Base-by-base conservation (phyloP, 2,888 invertebrate species). In the Yponomeuta plumbellus region DNA sequence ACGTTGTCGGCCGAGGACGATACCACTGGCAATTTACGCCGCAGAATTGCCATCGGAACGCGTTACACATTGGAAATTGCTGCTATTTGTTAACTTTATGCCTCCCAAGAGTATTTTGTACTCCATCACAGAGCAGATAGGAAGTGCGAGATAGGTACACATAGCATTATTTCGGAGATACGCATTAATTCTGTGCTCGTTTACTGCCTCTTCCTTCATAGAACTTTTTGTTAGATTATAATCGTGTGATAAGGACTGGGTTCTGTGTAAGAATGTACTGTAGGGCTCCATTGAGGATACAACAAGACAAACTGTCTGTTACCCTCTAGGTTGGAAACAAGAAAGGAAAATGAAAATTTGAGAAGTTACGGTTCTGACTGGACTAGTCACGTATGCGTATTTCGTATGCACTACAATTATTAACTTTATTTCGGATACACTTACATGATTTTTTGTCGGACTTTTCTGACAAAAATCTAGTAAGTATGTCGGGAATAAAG, bases 61-160 rank as follows among this genome's bases (percentile, higher is more conserved):
- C 77, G 78, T 78, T 75, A 80, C 78, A 79, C 79, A 82, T 84
- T 81, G 82, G 76, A 79, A 80, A 84, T 80, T 79, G 81, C 76
- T 68, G 76, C 79, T 79, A 83, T 85, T 83, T 83, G 81, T 84
- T 84, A 79, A 76, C 77, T 76, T 81, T 80, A 84, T 80, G 76
- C 68, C 71, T 76, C 82, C 80, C 81, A 62, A 61, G 77, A 72
- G 84, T 67, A 73, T 74, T 71, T 68, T 79, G 72, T 71, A 73
- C 75, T 74, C 75, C 64, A 0, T 65, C 65, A 65, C 57, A 63
- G 44, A 52, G 44, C 44, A 40, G 20, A 63, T 40, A 39, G 44
- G 22, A n/a, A 13, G 2, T 21, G 56, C 64, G 64, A 63, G 63
- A 52, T 52, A 63, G 63, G 17, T 52, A 52, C 44, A 5, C 17